Conservation (phyloP, 2,797 vertebrate species). For the Antennarius maculatus region DNA sequence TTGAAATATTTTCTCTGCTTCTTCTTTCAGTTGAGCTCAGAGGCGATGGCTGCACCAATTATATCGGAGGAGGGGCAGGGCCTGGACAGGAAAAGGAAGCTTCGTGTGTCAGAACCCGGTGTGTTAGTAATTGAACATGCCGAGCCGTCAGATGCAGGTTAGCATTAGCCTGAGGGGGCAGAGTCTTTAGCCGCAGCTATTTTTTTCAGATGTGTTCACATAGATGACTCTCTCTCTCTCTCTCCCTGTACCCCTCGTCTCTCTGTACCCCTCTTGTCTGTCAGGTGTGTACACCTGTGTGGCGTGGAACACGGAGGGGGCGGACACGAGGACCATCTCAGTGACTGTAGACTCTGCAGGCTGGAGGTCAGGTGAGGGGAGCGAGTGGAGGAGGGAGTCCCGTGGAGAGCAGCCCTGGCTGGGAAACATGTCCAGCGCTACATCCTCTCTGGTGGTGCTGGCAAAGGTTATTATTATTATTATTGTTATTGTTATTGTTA, state of each 20-base stretch:
- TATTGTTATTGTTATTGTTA: background rate
- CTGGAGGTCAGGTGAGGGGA: slow-evolving; percentile 17
- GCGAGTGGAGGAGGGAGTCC: slow-evolving; percentile 8
- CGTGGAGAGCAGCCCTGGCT: slow-evolving; percentile 33
- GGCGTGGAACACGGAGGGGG: slow-evolving; percentile 83
- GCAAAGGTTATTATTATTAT: slow-evolving; percentile 67
- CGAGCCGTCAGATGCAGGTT: slow-evolving; percentile 76
- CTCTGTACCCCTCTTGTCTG: background rate
- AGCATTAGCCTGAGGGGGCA: slow-evolving; percentile 3
- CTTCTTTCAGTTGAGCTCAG: slow-evolving; percentile 72
- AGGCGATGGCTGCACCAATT: slow-evolving; percentile 62
- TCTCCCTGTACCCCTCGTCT: background rate
- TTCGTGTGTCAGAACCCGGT: slow-evolving; percentile 77
- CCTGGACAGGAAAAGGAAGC: slow-evolving; percentile 52
- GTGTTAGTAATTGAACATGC: slow-evolving; percentile 79
- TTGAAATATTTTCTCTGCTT: background rate
- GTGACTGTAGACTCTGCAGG: slow-evolving; percentile 69
- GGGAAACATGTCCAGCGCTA: slow-evolving; percentile 50
- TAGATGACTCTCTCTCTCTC: background rate
- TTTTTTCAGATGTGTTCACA: no score
- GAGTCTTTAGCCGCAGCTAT: no score
- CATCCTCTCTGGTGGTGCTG: slow-evolving; percentile 75
- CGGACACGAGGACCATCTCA: slow-evolving; percentile 79
- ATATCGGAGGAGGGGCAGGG: slow-evolving; percentile 60
- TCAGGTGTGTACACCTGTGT: slow-evolving; percentile 84